Evolutionary conservation across 2,113 vertebrate genomes (phyloP).

Genomic region (Varanus salvator): DNA sequence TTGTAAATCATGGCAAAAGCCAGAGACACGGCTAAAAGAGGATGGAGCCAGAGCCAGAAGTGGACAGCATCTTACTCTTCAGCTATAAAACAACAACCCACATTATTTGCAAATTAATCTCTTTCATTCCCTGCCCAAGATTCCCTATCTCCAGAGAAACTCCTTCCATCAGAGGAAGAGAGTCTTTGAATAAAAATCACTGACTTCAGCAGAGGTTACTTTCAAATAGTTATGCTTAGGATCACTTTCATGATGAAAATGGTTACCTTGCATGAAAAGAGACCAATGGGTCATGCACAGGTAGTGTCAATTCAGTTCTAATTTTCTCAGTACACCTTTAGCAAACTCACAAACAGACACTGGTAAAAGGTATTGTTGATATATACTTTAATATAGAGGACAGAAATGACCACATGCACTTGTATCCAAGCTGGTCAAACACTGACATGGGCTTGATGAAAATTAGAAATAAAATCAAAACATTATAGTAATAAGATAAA

Average conservation of each 20-base stretch:
- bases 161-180: not conserved
- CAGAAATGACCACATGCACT: not conserved
- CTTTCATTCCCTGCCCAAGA: not conserved
- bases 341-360: not conserved
- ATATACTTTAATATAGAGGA: not conserved
- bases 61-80: not conserved
- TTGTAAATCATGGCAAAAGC: not conserved
- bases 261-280: not conserved
- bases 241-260: not conserved
- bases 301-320: not conserved
- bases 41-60: too few relatives aligned
- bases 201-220: not conserved
- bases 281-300: not conserved
- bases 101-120: not conserved
- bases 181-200: not conserved
- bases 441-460: not conserved
- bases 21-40: not conserved
- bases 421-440: not conserved
- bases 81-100: not conserved
- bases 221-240: not conserved
- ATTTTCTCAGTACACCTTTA: not conserved
- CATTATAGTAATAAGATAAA: constrained; percentile 32
- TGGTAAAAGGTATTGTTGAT: not conserved
- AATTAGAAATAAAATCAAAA: constrained; percentile 10
- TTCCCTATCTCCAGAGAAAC: not conserved